Evolutionary conservation across 2,113 vertebrate genomes (phyloP).

Genomic region (Vanacampus margaritifer): DNA sequence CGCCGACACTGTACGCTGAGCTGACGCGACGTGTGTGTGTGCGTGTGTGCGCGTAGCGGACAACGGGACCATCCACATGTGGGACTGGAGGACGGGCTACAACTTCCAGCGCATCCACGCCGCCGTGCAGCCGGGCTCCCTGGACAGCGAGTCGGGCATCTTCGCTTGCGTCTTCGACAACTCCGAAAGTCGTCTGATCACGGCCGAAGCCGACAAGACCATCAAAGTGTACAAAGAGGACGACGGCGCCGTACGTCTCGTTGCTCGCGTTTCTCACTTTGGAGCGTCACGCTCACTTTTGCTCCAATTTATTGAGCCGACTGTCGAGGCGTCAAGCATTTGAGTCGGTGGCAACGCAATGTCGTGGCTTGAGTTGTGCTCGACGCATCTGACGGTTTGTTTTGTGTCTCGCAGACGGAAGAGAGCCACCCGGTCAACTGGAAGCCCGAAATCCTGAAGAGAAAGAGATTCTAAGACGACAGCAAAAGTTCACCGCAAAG

Average conservation of each 20-base stretch:
- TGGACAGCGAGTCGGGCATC: conserved; percentile 98
- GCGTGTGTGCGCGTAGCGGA: conserved; percentile 74
- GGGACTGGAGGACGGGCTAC: conserved; percentile 98
- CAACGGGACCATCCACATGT: conserved; percentile 97
- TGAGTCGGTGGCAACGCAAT: too few relatives aligned
- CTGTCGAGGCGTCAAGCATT: too few relatives aligned
- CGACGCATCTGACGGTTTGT: neutral
- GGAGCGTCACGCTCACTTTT: too few relatives aligned
- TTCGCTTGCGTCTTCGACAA: conserved; percentile 93
- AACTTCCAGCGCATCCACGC: conserved; percentile 98
- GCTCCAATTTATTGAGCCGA: neutral
- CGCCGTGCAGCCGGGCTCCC: conserved; percentile 92
- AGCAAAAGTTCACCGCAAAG: neutral
- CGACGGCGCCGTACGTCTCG: conserved; percentile 88
- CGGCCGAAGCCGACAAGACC: conserved; percentile 97
- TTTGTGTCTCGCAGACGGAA: conserved; percentile 82
- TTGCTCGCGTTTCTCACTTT: too few relatives aligned
- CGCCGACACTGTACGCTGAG: neutral
- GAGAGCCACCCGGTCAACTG: conserved; percentile 96
- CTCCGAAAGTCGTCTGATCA: conserved; percentile 89
- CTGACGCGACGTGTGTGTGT: neutral
- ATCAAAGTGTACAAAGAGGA: conserved; percentile 98
- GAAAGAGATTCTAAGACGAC: conserved; percentile 92
- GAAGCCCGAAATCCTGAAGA: conserved; percentile 99
- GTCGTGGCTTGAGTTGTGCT: too few relatives aligned